Conservation (phyloP, 2,113 vertebrate species). For the Vulpes ferrilata region DNA sequence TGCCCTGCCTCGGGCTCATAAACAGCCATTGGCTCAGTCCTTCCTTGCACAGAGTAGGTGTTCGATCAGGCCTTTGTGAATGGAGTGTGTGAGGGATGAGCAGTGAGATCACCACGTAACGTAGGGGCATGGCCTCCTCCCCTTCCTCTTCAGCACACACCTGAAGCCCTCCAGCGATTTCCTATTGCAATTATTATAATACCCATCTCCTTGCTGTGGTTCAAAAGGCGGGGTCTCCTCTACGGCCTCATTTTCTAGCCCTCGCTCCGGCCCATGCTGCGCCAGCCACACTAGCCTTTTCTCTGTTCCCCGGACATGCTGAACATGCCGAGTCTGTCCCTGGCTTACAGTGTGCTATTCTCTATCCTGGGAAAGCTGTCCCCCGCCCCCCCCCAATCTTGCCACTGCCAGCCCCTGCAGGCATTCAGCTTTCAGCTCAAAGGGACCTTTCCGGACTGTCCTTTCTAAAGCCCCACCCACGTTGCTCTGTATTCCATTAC, state of each 20-base stretch:
- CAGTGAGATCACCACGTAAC: neutral
- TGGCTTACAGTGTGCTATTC: neutral
- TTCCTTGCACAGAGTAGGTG: neutral
- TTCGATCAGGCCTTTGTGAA: neutral
- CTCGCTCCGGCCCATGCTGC: neutral
- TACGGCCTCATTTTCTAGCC: neutral
- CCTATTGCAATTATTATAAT: neutral
- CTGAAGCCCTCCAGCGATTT: neutral
- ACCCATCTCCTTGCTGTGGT: neutral
- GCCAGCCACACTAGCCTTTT: neutral
- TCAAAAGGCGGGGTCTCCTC: neutral
- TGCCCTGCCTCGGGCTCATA: neutral
- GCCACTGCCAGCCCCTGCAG: accelerated
- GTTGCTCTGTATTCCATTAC: neutral
- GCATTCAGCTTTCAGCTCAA: neutral
- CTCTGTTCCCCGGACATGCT: neutral
- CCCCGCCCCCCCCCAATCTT: too few relatives aligned
- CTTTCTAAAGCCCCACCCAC: neutral
- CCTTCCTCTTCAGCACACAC: neutral
- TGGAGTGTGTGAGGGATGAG: neutral
- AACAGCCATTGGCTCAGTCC: neutral
- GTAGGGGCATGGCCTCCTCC: neutral
- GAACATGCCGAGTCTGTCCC: neutral
- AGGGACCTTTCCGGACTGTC: neutral
- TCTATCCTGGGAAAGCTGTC: neutral